Base-by-base conservation (phyloP, 2,113 vertebrate species). In the Arvicanthis niloticus region DNA sequence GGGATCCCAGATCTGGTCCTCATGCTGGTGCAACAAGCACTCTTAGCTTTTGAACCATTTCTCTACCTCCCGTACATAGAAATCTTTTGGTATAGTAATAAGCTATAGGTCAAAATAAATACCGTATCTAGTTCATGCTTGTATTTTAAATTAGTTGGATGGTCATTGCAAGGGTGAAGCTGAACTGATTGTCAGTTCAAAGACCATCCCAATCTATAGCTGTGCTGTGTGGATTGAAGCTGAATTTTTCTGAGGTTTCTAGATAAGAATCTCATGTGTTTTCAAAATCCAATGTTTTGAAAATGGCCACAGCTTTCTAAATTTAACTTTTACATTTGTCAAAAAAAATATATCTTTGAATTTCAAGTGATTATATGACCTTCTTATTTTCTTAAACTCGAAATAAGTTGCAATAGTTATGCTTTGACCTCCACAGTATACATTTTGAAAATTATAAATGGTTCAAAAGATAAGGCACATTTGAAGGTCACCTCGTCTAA, bases 261-360 rank as follows among this genome's bases (percentile, higher is more conserved):
- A 62, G 31, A 65, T 29, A 65, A 96, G 87, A 80, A 82, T 88
- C 7, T 58, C 40, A 48, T 24, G 2, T 10, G 26, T 26, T 17
- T 67, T 76, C 88, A 77, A 42, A 65, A 45, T 40, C 10, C 56
- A 42, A 81, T n/a, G 9, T 3, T 40, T 96, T 82, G 19, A 45
- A 37, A 37, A 68, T 67, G 10, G 3, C 26, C 62, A 88, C 67
- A 24, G 6, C 29, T 91, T 93, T 96, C 34, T 93, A 92, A 91
- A 85, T 96, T 90, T 85, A 94, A 95, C 89, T 73, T 70, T 45
- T 67, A 22, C 12, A n/a, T 95, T 85, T 82, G 9, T 88, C 86
- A 85, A 87, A 31, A 87, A 31, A 5, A 65, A 48, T 77, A 72
- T 73, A 13, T 94, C 67, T 89, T 94, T 95, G 58, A 96, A 92